Percentiles rank a stretch among this genome's conserved stretches.
These are phyloP conservation scores for Tragulus kanchil DNA, from an alignment of 2,113 vertebrate genomes.

Conservation along the genomic window DNA sequence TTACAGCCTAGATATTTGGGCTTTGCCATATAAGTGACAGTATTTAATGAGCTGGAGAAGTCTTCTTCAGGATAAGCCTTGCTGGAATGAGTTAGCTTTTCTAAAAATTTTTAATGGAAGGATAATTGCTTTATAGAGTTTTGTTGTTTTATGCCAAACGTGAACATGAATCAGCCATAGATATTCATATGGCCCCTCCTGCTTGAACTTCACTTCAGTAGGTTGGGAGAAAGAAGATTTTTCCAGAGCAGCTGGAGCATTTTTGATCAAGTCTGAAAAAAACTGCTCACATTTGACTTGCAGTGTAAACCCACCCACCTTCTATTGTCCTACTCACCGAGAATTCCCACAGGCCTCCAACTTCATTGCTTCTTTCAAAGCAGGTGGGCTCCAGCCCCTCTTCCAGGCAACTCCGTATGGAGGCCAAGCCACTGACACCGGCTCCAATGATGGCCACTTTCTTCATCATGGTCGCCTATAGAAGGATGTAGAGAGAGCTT, in stretches of 20 bases:
- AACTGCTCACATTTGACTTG: not conserved
- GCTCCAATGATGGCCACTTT: constrained; percentile 89
- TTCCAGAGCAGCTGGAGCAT: not conserved
- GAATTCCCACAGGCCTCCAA: constrained; percentile 90
- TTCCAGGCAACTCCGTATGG: constrained; percentile 88
- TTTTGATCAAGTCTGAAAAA: not conserved
- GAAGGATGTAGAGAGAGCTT: not conserved
- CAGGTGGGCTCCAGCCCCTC: constrained; percentile 90
- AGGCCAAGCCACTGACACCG: constrained; percentile 88
- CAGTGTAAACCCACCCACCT: not conserved
- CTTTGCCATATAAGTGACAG: not conserved
- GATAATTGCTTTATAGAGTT: too few relatives aligned
- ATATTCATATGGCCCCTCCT: too few relatives aligned
- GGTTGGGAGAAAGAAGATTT: not conserved
- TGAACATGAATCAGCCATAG: too few relatives aligned
- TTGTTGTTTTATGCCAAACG: too few relatives aligned
- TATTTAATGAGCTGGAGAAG: not conserved
- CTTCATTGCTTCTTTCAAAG: constrained; percentile 88
- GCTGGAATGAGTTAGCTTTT: not conserved
- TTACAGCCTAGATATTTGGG: not conserved
- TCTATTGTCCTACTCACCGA: constrained; percentile 80
- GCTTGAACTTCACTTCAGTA: not conserved
- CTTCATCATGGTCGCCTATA: constrained; percentile 58
- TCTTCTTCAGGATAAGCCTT: not conserved
- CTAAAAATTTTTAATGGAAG: too few relatives aligned